These are phyloP conservation scores for Cynocephalus volans DNA, from an alignment of 2,113 vertebrate species.

Conservation along the genomic window DNA sequence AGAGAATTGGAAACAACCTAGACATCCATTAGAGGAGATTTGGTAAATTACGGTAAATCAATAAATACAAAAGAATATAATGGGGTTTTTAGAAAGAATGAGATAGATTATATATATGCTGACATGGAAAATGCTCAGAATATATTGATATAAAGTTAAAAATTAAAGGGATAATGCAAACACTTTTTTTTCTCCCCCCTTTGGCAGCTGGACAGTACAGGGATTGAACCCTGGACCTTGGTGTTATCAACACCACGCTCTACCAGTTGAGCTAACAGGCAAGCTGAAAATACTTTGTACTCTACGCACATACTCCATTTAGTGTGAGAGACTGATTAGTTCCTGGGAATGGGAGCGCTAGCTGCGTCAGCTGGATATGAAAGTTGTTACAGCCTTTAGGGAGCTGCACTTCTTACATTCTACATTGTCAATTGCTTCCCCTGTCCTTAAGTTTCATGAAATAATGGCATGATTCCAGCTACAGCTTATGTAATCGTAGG, in stretches of 20 bases:
- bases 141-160: constrained; percentile 41
- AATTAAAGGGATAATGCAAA: constrained; percentile 26
- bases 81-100: constrained; percentile 6
- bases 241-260: too few species aligned
- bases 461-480: background rate
- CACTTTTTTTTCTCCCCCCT: background rate
- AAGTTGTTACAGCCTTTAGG: background rate
- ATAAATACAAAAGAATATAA: background rate
- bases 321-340: background rate
- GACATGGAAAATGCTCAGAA: background rate
- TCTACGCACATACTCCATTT: background rate
- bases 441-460: background rate
- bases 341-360: background rate
- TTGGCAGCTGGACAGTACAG: too few species aligned
- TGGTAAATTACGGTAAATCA: constrained; percentile 8
- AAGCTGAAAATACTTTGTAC: background rate
- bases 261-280: too few species aligned
- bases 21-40: background rate
- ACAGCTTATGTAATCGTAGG: background rate
- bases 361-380: background rate
- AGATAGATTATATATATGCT: background rate
- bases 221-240: too few species aligned
- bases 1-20: background rate
- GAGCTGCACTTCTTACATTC: background rate
- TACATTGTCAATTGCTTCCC: background rate